These are phyloP conservation scores for Pectinophora gossypiella DNA, from an alignment of 1,140 invertebrate species.

Conservation along the genomic window DNA sequence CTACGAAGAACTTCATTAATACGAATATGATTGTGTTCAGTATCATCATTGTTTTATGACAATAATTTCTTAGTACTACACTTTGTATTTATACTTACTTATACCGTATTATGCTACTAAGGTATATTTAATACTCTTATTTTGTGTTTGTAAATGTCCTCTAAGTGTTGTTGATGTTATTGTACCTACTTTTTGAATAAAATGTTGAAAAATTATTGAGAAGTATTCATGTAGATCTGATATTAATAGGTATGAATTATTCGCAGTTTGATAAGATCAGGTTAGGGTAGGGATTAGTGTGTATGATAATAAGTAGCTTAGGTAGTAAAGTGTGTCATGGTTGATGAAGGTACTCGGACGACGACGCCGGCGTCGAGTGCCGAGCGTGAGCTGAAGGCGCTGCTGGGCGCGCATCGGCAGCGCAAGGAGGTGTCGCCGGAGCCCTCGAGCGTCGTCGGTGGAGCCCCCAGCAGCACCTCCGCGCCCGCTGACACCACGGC, in stretches of 20 bases:
- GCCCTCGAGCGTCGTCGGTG: background rate
- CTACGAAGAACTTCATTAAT: background rate
- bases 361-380: conserved; percentile 24
- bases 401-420: conserved; percentile 33
- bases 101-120: too few species aligned
- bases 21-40: background rate
- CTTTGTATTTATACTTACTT: background rate
- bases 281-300: too few species aligned
- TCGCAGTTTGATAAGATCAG: too few species aligned
- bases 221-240: too few species aligned
- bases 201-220: too few species aligned
- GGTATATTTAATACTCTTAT: background rate
- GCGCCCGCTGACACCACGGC: background rate
- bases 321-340: too few species aligned
- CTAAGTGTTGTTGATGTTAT: too few species aligned
- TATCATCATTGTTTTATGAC: background rate
- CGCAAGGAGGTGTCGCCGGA: conserved; percentile 25
- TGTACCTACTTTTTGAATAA: too few species aligned
- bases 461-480: background rate
- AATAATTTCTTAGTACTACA: background rate
- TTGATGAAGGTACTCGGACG: too few species aligned
- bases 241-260: too few species aligned
- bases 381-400: conserved; percentile 35
- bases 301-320: too few species aligned
- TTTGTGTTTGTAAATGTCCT: too few species aligned